These are phyloP conservation scores for Lontra canadensis DNA, from an alignment of 2,113 vertebrate genomes.

Conservation along the genomic window DNA sequence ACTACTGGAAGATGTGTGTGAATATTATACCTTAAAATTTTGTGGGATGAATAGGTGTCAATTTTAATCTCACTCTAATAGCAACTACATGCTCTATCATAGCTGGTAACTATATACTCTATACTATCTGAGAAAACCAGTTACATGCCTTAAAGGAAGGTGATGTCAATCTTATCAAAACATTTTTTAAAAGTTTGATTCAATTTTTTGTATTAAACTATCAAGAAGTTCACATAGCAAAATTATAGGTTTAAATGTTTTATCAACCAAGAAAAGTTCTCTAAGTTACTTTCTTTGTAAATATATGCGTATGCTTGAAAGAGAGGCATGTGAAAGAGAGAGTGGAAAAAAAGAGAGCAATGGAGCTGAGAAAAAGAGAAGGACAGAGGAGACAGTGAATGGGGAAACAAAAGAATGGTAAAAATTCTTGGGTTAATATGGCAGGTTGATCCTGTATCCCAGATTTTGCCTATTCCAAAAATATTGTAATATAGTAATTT, in stretches of 20 bases:
- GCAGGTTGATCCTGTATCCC: fast-evolving
- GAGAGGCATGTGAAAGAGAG: not conserved
- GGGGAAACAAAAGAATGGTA: not conserved
- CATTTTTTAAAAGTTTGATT: not conserved
- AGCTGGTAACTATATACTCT: not conserved
- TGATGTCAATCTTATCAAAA: not conserved
- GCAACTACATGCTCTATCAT: not conserved
- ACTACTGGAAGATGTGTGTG: constrained; percentile 53
- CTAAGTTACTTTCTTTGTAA: not conserved
- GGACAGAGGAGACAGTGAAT: not conserved
- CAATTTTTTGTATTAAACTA: not conserved
- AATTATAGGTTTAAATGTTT: not conserved
- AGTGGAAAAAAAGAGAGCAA: not conserved
- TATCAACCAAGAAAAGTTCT: not conserved
- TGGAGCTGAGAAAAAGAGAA: not conserved
- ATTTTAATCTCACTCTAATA: not conserved
- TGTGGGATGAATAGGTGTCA: not conserved
- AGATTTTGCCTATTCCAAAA: not conserved
- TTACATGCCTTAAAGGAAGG: not conserved
- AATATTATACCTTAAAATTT: constrained; percentile 51
- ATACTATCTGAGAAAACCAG: not conserved
- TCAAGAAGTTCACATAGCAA: not conserved
- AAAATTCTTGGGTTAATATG: not conserved
- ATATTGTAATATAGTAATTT: not conserved
- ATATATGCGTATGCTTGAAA: not conserved